phyloP scores from a whole-genome alignment of 2,797 vertebrate genomes.

The Muscicapa comitata region DNA sequence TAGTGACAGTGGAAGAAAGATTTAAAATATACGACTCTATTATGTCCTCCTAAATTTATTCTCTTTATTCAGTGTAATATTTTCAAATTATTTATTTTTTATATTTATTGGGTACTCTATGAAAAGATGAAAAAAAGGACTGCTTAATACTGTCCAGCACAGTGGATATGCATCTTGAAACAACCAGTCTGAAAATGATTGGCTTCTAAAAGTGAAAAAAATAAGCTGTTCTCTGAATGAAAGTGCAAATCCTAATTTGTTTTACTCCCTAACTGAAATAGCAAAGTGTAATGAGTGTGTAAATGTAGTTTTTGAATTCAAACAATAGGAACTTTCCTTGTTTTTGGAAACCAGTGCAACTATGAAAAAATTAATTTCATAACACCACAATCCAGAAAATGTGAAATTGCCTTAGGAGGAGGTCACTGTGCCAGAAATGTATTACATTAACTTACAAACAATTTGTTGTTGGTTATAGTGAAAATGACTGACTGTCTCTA shows the following conservation, averaged over 20 bases:
- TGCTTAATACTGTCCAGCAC: background rate
- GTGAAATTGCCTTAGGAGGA: background rate
- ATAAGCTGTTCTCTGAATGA: background rate
- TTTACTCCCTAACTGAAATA: background rate
- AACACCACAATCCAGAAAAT: background rate
- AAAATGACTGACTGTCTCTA: background rate
- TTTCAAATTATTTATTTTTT: background rate
- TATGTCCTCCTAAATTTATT: background rate
- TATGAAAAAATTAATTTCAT: background rate
- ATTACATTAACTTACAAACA: background rate
- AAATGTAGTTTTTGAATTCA: background rate
- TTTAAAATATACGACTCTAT: background rate
- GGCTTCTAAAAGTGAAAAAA: background rate
- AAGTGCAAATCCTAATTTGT: background rate
- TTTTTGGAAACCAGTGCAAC: background rate
- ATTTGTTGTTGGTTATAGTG: background rate
- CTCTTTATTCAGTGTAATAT: background rate
- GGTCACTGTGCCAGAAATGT: background rate
- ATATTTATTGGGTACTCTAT: background rate
- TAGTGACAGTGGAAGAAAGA: background rate
- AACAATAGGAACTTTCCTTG: background rate
- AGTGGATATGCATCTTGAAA: background rate
- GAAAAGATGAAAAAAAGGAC: background rate
- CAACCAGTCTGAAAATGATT: background rate
- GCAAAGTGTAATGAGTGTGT: background rate